Percentiles rank a stretch among this genome's conserved stretches.
Conservation (phyloP, 2,888 invertebrate genomes). For the Bruchidius siliquastri region DNA sequence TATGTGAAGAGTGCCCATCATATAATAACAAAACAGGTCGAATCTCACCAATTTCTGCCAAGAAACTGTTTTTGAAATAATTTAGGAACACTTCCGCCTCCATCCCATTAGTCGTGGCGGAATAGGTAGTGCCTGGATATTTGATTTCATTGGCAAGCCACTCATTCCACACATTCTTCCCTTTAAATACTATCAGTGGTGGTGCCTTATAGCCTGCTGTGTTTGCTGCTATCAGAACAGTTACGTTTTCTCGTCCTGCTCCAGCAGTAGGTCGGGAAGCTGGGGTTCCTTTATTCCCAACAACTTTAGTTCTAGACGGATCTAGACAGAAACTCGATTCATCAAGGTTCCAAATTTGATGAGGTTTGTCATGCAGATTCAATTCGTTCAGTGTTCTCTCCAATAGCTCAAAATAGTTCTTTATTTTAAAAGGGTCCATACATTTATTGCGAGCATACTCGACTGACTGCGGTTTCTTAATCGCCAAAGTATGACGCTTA, state of each 20-base stretch:
- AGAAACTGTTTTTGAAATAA: too few species aligned
- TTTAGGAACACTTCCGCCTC: conserved; percentile 32
- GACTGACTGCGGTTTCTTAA: conserved; percentile 2
- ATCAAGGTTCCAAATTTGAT: conserved; percentile 15
- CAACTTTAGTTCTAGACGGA: conserved; percentile 16
- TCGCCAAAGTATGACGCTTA: conserved; percentile 1
- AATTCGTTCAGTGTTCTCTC: neutral
- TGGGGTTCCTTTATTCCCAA: conserved; percentile 11
- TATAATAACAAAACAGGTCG: conserved; percentile 33
- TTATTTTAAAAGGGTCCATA: conserved; percentile 3
- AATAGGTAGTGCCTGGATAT: conserved; percentile 9
- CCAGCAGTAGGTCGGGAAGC: conserved; percentile 10
- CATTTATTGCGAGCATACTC: conserved; percentile 2
- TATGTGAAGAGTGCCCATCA: conserved; percentile 34
- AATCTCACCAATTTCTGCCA: conserved; percentile 28
- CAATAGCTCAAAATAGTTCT: conserved; percentile 2
- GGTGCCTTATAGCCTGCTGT: conserved; percentile 5
- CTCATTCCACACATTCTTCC: conserved; percentile 7
- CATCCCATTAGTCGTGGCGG: conserved; percentile 24
- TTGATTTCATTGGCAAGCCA: conserved; percentile 3
- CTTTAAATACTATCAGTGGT: conserved; percentile 11
- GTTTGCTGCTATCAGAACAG: too few species aligned
- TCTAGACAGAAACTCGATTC: conserved; percentile 18
- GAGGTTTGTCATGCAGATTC: conserved; percentile 3
- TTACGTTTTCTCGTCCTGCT: conserved; percentile 8